phyloP scores from a whole-genome alignment of 2,888 invertebrate genomes.

The Callimorpha dominula region DNA sequence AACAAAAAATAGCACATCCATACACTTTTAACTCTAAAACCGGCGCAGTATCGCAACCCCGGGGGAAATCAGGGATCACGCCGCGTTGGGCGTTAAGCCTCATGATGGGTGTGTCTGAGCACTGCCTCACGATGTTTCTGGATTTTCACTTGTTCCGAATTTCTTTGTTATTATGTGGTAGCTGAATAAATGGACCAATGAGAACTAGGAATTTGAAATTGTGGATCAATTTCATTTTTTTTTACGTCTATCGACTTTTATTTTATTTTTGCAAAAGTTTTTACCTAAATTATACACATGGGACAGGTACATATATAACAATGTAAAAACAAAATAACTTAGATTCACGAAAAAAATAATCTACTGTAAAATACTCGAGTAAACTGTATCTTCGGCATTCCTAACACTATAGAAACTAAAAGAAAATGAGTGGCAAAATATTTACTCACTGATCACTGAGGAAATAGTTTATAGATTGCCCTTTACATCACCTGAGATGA shows the following conservation, averaged over 20 bases:
- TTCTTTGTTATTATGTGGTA: slow-evolving; percentile 48
- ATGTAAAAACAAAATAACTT: too few species aligned
- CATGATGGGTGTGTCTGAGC: slow-evolving; percentile 64
- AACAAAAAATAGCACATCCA: slow-evolving; percentile 47
- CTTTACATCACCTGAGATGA: too few species aligned
- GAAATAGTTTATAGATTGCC: too few species aligned
- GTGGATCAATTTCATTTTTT: not conserved
- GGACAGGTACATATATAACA: too few species aligned
- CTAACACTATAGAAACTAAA: too few species aligned
- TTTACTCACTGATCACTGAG: too few species aligned
- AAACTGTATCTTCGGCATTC: too few species aligned
- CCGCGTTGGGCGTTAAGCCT: slow-evolving; percentile 71
- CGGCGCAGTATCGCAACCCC: slow-evolving; percentile 53
- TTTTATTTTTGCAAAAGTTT: too few species aligned
- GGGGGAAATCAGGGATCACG: slow-evolving; percentile 74
- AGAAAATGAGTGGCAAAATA: too few species aligned
- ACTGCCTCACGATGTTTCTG: slow-evolving; percentile 37
- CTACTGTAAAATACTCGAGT: too few species aligned
- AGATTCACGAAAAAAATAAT: too few species aligned
- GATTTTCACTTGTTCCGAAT: slow-evolving; percentile 47
- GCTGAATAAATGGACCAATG: slow-evolving; percentile 25
- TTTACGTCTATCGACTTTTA: not conserved
- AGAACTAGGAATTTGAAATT: not conserved
- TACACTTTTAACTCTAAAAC: slow-evolving; percentile 28
- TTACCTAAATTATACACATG: too few species aligned